Conservation (phyloP, 2,797 vertebrate species). For the Crypturellus tataupa region DNA sequence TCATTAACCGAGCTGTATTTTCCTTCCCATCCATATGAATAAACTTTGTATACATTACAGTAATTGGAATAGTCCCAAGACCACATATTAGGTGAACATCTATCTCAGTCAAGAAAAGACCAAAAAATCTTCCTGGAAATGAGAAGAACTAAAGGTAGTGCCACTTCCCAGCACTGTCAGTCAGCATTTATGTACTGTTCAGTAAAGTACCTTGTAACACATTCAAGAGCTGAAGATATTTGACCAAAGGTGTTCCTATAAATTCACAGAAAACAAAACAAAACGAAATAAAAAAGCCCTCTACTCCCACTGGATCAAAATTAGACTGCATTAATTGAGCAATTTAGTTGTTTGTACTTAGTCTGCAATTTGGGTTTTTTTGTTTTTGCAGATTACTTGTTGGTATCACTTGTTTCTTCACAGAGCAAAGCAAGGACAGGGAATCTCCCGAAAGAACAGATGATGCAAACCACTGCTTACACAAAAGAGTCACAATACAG, state of each 20-base stretch:
- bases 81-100: neutral
- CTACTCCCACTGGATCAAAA: neutral
- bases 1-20: neutral
- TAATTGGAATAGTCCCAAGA: neutral
- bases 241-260: neutral
- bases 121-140: neutral
- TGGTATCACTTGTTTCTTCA: neutral
- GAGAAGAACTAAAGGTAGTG: neutral
- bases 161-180: neutral
- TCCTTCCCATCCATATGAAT: neutral
- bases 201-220: neutral
- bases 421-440: neutral
- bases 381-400: neutral
- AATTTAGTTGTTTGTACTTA: neutral
- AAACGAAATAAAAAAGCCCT: neutral
- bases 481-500: neutral
- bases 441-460: neutral
- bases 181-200: neutral
- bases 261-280: neutral
- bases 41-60: neutral
- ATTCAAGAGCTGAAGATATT: neutral
- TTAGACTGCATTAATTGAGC: neutral
- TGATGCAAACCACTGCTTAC: constrained; percentile 13
- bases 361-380: neutral
- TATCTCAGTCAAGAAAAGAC: neutral